These are phyloP conservation scores for Mimumesa dahlbomi DNA, from an alignment of 2,888 invertebrate genomes.

Conservation along the genomic window DNA sequence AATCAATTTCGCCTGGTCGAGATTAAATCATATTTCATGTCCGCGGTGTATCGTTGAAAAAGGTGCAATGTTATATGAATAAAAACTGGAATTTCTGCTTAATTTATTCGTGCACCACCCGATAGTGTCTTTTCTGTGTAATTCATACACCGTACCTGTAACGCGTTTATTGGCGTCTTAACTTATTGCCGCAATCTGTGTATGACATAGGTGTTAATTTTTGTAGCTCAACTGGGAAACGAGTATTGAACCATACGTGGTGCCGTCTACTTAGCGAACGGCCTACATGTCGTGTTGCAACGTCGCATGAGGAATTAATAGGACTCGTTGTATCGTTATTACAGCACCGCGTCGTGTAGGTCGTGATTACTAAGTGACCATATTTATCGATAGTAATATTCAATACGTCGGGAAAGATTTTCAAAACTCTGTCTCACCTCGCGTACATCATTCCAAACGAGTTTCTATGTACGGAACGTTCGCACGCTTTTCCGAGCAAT, in stretches of 20 bases:
- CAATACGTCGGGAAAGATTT: neutral
- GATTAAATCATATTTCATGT: neutral
- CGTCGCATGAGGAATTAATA: conserved; percentile 41
- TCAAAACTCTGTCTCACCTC: neutral
- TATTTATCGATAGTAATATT: conserved; percentile 20
- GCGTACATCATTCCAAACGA: too few relatives aligned
- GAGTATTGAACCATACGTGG: conserved; percentile 33
- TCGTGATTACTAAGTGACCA: conserved; percentile 30
- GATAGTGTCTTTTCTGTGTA: conserved; percentile 2
- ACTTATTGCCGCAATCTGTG: conserved; percentile 27
- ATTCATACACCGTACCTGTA: too few relatives aligned
- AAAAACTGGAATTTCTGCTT: conserved; percentile 4
- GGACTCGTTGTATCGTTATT: conserved; percentile 33
- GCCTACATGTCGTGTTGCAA: conserved; percentile 55
- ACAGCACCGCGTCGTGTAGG: conserved; percentile 45
- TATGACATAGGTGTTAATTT: conserved; percentile 43
- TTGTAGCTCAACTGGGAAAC: conserved; percentile 22
- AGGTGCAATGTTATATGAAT: neutral
- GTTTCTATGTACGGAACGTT: neutral
- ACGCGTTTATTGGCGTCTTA: conserved; percentile 10
- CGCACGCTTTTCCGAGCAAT: conserved; percentile 1
- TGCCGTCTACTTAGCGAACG: conserved; percentile 16
- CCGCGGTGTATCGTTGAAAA: neutral
- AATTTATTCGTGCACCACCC: conserved; percentile 1
- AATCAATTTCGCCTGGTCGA: neutral